A percentile compares a stretch with the other conserved stretches of the same genome.
phyloP scores from a whole-genome alignment of 2,113 vertebrate genomes.

The Rhegmatorhina hoffmannsi region DNA sequence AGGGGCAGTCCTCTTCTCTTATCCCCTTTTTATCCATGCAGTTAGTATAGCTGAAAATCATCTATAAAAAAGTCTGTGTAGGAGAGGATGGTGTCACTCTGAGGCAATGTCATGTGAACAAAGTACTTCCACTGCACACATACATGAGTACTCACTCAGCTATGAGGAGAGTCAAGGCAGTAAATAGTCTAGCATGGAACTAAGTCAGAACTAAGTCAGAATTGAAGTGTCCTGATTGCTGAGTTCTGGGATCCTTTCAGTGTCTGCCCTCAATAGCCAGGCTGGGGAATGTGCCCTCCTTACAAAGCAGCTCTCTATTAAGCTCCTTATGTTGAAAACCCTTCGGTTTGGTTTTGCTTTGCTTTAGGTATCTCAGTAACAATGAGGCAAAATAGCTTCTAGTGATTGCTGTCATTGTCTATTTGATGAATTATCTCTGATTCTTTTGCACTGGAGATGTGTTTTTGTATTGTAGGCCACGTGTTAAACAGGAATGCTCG shows the following conservation, averaged over 20 bases:
- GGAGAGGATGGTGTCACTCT: background rate
- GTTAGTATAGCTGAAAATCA: background rate
- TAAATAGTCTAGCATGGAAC: background rate
- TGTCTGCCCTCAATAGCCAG: background rate
- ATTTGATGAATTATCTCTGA: background rate
- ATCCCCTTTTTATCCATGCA: background rate
- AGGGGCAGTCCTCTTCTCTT: background rate
- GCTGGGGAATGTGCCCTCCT: background rate
- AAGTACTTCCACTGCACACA: background rate
- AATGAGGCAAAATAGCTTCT: background rate
- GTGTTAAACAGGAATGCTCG: background rate
- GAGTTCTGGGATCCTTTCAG: background rate
- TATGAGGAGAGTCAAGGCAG: background rate
- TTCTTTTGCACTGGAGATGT: background rate
- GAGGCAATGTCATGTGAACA: background rate
- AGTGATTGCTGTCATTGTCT: background rate
- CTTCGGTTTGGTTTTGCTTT: background rate
- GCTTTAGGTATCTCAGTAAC: background rate
- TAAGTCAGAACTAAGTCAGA: background rate
- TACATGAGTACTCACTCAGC: background rate
- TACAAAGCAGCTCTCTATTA: background rate
- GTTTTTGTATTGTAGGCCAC: background rate
- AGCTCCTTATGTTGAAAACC: background rate
- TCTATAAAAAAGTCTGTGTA: background rate
- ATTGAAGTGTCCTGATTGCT: background rate